Base-by-base conservation (phyloP, 2,888 invertebrate species). In the Agrenia bidenticulata region DNA sequence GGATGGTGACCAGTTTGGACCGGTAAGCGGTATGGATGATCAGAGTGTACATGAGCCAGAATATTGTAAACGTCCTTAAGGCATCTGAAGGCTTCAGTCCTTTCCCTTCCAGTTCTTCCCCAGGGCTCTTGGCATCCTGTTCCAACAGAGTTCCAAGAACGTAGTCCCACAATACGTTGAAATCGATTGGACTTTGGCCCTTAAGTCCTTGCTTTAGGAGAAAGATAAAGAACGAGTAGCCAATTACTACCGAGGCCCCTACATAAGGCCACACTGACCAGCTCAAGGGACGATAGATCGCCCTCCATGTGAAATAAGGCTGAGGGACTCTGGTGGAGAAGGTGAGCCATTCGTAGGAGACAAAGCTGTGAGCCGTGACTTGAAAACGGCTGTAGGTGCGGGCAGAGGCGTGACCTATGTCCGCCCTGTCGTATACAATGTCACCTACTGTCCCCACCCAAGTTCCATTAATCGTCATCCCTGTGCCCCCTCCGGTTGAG, bases 361-460 rank as follows among this genome's bases (percentile, higher is more conserved):
- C 63, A 1, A 69, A 72, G 5, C 69, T 64, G 54, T 26, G 49
- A 11, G 66, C 72, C 1, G 70, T 70, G 1, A 69, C 37, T 37
- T 45, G 17, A 27, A 49, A 62, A 0, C 74, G 58, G 15, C 27
- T n/a, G 0, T 67, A 37, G 11, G 66, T 74, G 39, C 58, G 55
- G 1, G 69, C 74, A 11, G 72, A 69, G 0, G 67, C 69, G 21
- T 70, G 67, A n/a, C 72, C 74, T 13, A 74, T 27, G 17, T 74
- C 70, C 1, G 72, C 69, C 24, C 58, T 64, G 0, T 19, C 50
- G 13, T 67, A 41, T 0, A 74, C 23, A 13, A 72, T 62, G 32
- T 72, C 72, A 9, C 67, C 70, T 7, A 72, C 69, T 9, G 70
- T 64, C 1, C 74, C 74, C 2, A 67, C 23, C 74, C 72, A 74